Evolutionary conservation across 2,888 invertebrate species (phyloP).

Genomic region (Phania funesta): DNA sequence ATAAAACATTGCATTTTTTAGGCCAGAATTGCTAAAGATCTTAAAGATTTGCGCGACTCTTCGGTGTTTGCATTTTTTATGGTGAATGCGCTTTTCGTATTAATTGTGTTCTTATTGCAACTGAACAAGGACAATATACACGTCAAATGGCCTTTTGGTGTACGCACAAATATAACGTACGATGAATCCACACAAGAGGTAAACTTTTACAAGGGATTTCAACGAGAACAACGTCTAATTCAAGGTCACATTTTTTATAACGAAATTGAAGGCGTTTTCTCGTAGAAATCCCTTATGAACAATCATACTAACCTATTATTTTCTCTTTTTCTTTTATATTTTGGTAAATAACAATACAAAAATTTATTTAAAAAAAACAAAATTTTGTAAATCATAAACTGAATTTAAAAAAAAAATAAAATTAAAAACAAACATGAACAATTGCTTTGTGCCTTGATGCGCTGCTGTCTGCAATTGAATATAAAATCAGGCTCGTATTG

Average conservation of each 20-base stretch:
- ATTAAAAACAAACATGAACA: slow-evolving; percentile 60
- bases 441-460: slow-evolving; percentile 73
- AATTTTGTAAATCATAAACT: slow-evolving; percentile 40
- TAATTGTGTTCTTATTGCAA: slow-evolving; percentile 98
- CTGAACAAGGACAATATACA: slow-evolving; percentile 98
- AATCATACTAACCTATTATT: slow-evolving; percentile 79
- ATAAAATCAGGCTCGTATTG: slow-evolving; percentile 87
- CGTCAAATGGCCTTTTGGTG: slow-evolving; percentile 97
- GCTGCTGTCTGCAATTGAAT: slow-evolving; percentile 61
- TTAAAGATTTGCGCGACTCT: slow-evolving; percentile 96
- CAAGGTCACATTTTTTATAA: background rate
- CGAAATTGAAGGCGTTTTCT: slow-evolving; percentile 67
- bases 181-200: slow-evolving; percentile 95
- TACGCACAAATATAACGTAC: slow-evolving; percentile 95
- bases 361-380: slow-evolving; percentile 54
- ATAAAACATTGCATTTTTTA: slow-evolving; percentile 82
- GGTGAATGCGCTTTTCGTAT: slow-evolving; percentile 98
- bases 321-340: slow-evolving; percentile 72
- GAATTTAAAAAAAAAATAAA: slow-evolving; percentile 60
- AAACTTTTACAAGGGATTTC: slow-evolving; percentile 81
- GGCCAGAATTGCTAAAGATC: slow-evolving; percentile 93
- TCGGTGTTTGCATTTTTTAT: slow-evolving; percentile 98
- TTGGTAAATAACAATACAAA: slow-evolving; percentile 45
- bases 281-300: slow-evolving; percentile 71
- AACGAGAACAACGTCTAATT: slow-evolving; percentile 51